Base-by-base conservation (phyloP, 1,140 invertebrate genomes). In the Asbolus verrucosus region DNA sequence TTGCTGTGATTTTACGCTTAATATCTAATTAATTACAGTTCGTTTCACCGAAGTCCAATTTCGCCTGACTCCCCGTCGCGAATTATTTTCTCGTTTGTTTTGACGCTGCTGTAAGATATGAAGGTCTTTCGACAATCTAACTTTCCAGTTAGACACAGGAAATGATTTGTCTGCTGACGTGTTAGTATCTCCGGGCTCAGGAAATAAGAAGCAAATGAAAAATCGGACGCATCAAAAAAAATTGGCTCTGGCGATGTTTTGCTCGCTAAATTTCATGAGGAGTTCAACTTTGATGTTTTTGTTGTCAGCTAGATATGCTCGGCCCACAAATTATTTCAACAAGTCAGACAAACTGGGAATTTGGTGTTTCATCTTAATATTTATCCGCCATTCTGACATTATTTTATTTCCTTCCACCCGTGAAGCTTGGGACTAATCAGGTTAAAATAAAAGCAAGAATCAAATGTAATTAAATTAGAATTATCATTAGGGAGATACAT, bases 21-120 rank as follows among this genome's bases (percentile, higher is more conserved):
- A 54, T 54, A 27, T 54, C 19, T 27, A 27, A 54, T 54, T 54
- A 54, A 54, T 54, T 54, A 54, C 46, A 11, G 5, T 36, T 36
- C 33, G 33, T 36, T 27, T 27, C 24, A 8, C 3, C 24, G 24
- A 27, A 27, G 8, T 27, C 24, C 24, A 4, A 2, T n/a, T n/a
- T 2, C 6, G 33, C 11, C 11, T 36, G 5, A 36, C 2, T 11
- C 33, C 2, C 33, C 33, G 5, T n/a, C 33, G 11, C 11, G 33
- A 36, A 36, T 36, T 36, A 36, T 36, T 36, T 36, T 36, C 33
- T 11, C 33, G 33, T 36, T 11, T 11, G 6, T 36, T 36, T n/a
- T 36, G 33, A 11, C 33, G n/a, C 33, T 8, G 27, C 4, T n/a
- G 9, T 30, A 36, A 36, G 33, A 36, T 36, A 11, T 2, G 33